These are phyloP conservation scores for Lithobius niger DNA, from an alignment of 1,140 invertebrate genomes.

Conservation along the genomic window DNA sequence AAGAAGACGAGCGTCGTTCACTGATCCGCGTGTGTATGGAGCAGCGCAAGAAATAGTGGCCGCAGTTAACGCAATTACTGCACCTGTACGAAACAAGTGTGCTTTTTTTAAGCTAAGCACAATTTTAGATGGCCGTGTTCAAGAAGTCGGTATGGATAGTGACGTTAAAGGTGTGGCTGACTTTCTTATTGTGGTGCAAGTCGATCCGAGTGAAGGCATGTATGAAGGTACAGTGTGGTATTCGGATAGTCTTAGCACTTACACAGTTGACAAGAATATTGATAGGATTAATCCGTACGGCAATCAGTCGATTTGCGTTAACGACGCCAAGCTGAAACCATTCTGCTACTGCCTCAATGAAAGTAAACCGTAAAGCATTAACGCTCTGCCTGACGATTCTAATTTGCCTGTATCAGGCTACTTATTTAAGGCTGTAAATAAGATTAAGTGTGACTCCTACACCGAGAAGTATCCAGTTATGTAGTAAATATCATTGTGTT, in stretches of 20 bases:
- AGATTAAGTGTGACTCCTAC: too few relatives aligned
- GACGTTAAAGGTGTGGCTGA: too few relatives aligned
- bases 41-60: not conserved
- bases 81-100: not conserved
- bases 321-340: slow-evolving; percentile 37
- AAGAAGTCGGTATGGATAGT: too few relatives aligned
- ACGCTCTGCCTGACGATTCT: too few relatives aligned
- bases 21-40: not conserved
- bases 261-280: slow-evolving; percentile 34
- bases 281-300: slow-evolving; percentile 46
- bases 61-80: not conserved
- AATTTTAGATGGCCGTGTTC: not conserved
- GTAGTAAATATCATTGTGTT: too few relatives aligned
- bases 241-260: slow-evolving; percentile 35
- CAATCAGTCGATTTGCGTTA: slow-evolving; percentile 37
- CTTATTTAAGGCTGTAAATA: too few relatives aligned
- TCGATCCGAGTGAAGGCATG: not conserved
- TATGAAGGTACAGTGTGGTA: slow-evolving; percentile 41
- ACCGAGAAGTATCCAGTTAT: too few relatives aligned
- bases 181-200: not conserved
- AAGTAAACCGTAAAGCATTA: too few relatives aligned
- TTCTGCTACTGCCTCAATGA: slow-evolving; percentile 38
- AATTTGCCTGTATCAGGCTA: too few relatives aligned
- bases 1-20: not conserved
- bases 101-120: not conserved